Percentiles rank a stretch among this genome's conserved stretches.
Conservation (phyloP, 2,113 vertebrate genomes). For the Hypomesus transpacificus region DNA sequence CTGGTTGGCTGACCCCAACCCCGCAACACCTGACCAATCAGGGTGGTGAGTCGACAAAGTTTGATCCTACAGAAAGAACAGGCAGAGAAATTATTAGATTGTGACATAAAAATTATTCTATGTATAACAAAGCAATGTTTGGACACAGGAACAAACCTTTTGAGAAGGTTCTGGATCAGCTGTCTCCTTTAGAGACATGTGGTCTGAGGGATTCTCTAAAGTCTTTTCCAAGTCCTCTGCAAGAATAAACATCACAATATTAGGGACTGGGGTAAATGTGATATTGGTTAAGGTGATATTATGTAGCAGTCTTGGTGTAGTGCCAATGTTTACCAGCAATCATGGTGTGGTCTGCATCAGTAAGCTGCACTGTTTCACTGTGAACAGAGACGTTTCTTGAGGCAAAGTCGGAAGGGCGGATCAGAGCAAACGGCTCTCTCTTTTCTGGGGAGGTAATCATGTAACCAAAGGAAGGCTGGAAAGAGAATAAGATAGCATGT, state of each 20-base stretch:
- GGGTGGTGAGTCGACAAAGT: neutral
- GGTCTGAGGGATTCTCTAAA: conserved; percentile 51
- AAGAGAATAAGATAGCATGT: neutral
- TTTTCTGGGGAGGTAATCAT: conserved; percentile 90
- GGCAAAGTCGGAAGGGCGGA: conserved; percentile 71
- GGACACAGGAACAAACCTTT: neutral
- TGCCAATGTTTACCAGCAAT: conserved; percentile 67
- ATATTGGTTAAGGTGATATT: neutral
- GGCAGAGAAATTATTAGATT: neutral
- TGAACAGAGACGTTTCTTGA: conserved; percentile 49
- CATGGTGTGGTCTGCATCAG: conserved; percentile 67
- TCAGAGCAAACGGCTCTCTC: conserved; percentile 83
- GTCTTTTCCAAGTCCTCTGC: conserved; percentile 74
- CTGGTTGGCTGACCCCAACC: neutral
- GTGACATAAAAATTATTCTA: too few relatives aligned
- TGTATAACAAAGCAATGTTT: too few relatives aligned
- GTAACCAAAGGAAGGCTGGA: conserved; percentile 95
- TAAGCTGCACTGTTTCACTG: conserved; percentile 56
- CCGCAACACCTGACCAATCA: too few relatives aligned
- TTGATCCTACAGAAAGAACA: neutral
- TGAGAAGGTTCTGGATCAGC: conserved; percentile 39
- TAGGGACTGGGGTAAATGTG: conserved; percentile 6
- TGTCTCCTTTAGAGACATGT: conserved; percentile 48
- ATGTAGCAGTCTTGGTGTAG: neutral
- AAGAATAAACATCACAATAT: conserved; percentile 7